Evolutionary conservation across 92 coral and sea anemone genomes (phyloP), one percentile per base, ranked within the genome.

Genomic region (Zoanthus sociatus): DNA sequence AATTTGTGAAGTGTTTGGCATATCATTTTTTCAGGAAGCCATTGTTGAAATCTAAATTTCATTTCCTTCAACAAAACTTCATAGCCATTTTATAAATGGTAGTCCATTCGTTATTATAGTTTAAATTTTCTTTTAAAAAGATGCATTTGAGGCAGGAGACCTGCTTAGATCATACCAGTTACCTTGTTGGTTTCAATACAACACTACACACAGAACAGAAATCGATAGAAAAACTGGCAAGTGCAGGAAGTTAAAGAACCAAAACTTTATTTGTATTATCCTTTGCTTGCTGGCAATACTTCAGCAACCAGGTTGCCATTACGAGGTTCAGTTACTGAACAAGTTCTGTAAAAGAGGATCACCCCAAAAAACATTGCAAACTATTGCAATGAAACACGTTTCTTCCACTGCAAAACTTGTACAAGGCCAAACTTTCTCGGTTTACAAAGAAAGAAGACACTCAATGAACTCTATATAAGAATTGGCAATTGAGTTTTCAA

Each of bases 351-450:
- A 71, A 66, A 55, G 79, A 73, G 17, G 61, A 55, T 20, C 84
- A 76, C 89, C 89, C 89, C 37, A 55, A 75, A 44, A 74, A 71
- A 60, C 61, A 30, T 79, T 82, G 54, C 89, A 71, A 86, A 60
- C 89, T 9, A 86, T 86, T 47, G 76, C 89, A 14, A 86, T 86
- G 89, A 75, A 86, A 77, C 61, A 54, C 12, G 66, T 86, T 44
- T 76, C 89, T 76, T n/a, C 33, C 33, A 86, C 89, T 17, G 9
- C 63, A 45, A 84, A 76, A 21, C 83, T 77, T 56, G 77, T 86
- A 16, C 26, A 71, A 86, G 67, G 73, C 73, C 73, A 69, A 69
- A 69, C 73, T 69, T 21, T 69, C 73, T 9, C 26, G 73, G 31
- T 69, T 69, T 20, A 69, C 73, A 14, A 69, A 69, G 73, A 72